Percentiles rank a stretch among this genome's conserved stretches.
These are phyloP conservation scores for Apostichopus californicus DNA, from an alignment of 35 echinoderm and acorn worm species.

Conservation along the genomic window DNA sequence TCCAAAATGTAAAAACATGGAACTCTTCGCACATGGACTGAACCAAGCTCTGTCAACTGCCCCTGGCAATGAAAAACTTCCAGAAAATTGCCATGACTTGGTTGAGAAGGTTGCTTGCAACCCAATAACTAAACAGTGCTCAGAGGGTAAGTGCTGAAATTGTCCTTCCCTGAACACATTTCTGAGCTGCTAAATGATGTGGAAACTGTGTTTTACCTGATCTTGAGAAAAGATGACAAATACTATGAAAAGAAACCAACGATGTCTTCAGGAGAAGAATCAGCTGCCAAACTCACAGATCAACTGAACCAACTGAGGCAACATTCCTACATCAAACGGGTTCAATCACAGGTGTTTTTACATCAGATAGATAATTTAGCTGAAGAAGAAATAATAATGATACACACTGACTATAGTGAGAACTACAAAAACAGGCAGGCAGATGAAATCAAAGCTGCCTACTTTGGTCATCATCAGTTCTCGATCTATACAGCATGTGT, in stretches of 20 bases:
- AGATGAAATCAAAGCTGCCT: background rate
- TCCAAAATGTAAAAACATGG: background rate
- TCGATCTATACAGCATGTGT: slow-evolving; percentile 8
- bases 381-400: background rate
- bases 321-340: background rate
- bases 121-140: background rate
- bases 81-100: background rate
- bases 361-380: background rate
- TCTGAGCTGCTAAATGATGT: slow-evolving; percentile 7
- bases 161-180: background rate
- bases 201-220: background rate
- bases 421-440: slow-evolving; percentile 21
- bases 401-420: background rate
- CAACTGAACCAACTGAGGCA: background rate
- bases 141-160: background rate
- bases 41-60: background rate
- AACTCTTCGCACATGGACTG: background rate
- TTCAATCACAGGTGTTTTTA: background rate
- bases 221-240: background rate
- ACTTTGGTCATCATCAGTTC: background rate
- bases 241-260: slow-evolving; percentile 6
- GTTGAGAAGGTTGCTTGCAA: background rate
- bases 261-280: background rate
- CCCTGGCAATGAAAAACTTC: too few species aligned
- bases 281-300: background rate